These are phyloP conservation scores for Tarsius wallacei DNA, from an alignment of 2,797 vertebrate species.

Conservation along the genomic window DNA sequence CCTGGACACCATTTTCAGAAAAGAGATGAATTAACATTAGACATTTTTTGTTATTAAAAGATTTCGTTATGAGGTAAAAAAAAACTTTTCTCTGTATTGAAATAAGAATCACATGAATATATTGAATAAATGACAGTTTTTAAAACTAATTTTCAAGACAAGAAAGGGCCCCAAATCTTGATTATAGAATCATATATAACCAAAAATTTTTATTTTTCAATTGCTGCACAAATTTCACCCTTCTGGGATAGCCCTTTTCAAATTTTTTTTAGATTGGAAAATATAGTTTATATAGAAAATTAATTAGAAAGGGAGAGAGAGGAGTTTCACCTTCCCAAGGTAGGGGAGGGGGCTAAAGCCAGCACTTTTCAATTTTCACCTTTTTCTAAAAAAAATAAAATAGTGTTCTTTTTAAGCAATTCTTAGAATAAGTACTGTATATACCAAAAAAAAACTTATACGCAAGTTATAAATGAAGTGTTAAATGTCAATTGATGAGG, in stretches of 20 bases:
- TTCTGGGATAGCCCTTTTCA: background rate
- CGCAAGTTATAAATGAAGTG: slow-evolving; percentile 37
- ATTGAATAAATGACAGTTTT: slow-evolving; percentile 52
- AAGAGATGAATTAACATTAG: background rate
- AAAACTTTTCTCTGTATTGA: slow-evolving; percentile 54
- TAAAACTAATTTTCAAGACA: slow-evolving; percentile 55
- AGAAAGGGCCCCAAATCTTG: slow-evolving; percentile 25
- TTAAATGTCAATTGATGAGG: background rate
- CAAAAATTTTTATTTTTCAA: background rate
- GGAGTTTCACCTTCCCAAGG: no score
- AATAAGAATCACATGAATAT: slow-evolving; percentile 51
- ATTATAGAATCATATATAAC: background rate
- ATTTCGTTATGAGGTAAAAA: slow-evolving; percentile 18
- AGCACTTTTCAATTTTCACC: background rate
- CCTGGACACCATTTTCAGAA: background rate
- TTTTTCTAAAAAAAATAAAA: slow-evolving; percentile 55
- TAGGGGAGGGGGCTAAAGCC: background rate
- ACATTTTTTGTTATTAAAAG: background rate
- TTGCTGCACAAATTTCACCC: background rate
- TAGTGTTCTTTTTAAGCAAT: background rate
- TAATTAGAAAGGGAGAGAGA: no score
- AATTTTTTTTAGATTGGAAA: no score
- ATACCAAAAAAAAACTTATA: no score
- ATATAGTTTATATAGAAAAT: no score
- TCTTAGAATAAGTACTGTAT: no score